Conservation (phyloP, 2,797 vertebrate species). For the Pangasius djambal region DNA sequence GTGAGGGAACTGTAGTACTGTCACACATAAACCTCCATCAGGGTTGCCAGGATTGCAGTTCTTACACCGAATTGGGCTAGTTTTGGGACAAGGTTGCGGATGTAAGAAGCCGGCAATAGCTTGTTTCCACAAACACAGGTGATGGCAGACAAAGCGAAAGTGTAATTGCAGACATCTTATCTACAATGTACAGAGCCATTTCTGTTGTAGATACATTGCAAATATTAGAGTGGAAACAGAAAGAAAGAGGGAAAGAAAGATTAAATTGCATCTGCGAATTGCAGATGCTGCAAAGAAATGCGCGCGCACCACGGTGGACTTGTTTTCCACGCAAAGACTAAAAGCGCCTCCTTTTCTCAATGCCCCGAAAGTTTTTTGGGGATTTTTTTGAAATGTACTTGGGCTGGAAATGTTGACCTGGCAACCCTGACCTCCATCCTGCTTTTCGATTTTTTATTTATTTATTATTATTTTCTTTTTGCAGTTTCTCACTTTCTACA, state of each 20-base stretch:
- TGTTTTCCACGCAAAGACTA: not conserved
- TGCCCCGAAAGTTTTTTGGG: not conserved
- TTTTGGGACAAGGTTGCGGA: not conserved
- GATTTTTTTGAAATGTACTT: not conserved
- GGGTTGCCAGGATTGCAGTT: not conserved
- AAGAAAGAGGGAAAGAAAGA: not conserved
- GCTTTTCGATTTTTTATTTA: not conserved
- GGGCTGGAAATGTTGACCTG: not conserved
- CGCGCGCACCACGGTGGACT: not conserved
- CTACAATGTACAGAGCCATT: not conserved
- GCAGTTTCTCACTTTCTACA: not conserved
- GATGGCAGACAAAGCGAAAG: not conserved
- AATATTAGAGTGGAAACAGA: not conserved
- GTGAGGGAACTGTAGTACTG: constrained; percentile 21
- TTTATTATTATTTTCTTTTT: not conserved
- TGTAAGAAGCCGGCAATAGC: not conserved
- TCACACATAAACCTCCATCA: constrained; percentile 10
- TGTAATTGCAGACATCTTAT: not conserved
- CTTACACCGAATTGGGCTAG: not conserved
- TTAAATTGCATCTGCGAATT: not conserved
- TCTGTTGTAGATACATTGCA: not conserved
- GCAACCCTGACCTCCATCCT: constrained; percentile 14
- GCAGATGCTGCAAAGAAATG: not conserved
- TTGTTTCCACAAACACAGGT: not conserved
- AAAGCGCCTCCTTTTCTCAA: not conserved